These are phyloP conservation scores for Himalopsyche kuldschensis DNA, from an alignment of 2,888 invertebrate species.

Conservation along the genomic window DNA sequence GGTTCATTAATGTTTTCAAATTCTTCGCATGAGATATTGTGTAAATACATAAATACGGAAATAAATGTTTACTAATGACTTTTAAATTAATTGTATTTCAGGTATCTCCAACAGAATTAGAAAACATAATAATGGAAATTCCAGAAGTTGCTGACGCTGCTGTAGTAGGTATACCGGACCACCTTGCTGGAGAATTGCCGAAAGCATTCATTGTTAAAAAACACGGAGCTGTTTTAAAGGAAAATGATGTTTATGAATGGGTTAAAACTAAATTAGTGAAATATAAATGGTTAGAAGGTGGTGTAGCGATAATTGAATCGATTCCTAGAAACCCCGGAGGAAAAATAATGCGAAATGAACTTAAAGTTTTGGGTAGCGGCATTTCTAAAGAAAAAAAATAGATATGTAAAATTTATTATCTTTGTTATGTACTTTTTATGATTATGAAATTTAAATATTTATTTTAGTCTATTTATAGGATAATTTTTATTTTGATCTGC, in stretches of 20 bases:
- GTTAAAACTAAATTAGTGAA: constrained; percentile 68
- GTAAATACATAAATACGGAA: too few relatives aligned
- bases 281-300: constrained; percentile 73
- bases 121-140: constrained; percentile 72
- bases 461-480: not conserved
- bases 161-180: constrained; percentile 74
- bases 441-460: not conserved
- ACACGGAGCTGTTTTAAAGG: constrained; percentile 57
- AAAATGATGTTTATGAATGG: constrained; percentile 60
- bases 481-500: not conserved
- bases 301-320: constrained; percentile 67
- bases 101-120: constrained; percentile 86
- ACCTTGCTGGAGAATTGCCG: constrained; percentile 73
- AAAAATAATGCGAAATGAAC: constrained; percentile 73
- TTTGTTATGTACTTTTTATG: not conserved
- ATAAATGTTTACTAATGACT: too few relatives aligned
- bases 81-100: constrained; percentile 45
- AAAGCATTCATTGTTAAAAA: constrained; percentile 72
- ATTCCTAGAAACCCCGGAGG: constrained; percentile 78
- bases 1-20: too few relatives aligned
- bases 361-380: constrained; percentile 56
- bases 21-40: too few relatives aligned
- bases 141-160: constrained; percentile 76
- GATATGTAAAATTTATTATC: too few relatives aligned
- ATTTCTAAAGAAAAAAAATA: too few relatives aligned